Percentiles rank a stretch among this genome's conserved stretches.
Conservation (phyloP, 2,797 vertebrate genomes). For the Periophthalmus magnuspinnatus region DNA sequence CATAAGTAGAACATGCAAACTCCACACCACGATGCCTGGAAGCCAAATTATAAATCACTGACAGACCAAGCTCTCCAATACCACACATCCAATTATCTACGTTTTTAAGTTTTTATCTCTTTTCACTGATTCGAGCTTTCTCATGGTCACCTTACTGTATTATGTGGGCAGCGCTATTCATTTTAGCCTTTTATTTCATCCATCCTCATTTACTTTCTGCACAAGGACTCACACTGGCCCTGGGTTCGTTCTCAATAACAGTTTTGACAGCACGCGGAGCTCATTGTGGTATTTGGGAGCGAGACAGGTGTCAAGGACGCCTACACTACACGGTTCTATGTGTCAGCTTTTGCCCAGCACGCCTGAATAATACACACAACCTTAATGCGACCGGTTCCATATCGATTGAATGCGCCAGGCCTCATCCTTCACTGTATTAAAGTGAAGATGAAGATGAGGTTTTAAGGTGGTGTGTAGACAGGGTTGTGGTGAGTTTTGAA, state of each 20-base stretch:
- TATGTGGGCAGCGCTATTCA: not conserved
- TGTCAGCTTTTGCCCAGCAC: constrained; percentile 10
- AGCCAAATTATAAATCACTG: too few relatives aligned
- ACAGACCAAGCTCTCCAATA: too few relatives aligned
- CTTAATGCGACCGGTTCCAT: constrained; percentile 3
- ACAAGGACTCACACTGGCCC: constrained; percentile 3
- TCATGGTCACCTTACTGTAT: not conserved
- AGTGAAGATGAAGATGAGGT: not conserved
- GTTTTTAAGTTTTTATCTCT: not conserved
- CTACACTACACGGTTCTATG: constrained; percentile 2
- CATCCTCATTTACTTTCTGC: constrained; percentile 5
- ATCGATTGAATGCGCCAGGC: not conserved
- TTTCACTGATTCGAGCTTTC: too few relatives aligned
- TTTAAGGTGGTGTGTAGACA: not conserved
- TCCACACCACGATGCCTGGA: too few relatives aligned
- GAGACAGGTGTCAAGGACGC: constrained; percentile 15
- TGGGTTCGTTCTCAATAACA: not conserved
- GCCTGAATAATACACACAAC: constrained; percentile 8
- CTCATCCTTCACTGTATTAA: constrained; percentile 1
- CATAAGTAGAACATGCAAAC: too few relatives aligned
- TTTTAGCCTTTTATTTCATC: not conserved
- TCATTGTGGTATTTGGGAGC: constrained; percentile 8
- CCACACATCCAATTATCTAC: too few relatives aligned
- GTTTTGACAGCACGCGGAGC: constrained; percentile 1
- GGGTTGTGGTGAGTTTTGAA: not conserved